Conservation (phyloP, 2,888 invertebrate genomes). For the Ennomos fuscantarius region DNA sequence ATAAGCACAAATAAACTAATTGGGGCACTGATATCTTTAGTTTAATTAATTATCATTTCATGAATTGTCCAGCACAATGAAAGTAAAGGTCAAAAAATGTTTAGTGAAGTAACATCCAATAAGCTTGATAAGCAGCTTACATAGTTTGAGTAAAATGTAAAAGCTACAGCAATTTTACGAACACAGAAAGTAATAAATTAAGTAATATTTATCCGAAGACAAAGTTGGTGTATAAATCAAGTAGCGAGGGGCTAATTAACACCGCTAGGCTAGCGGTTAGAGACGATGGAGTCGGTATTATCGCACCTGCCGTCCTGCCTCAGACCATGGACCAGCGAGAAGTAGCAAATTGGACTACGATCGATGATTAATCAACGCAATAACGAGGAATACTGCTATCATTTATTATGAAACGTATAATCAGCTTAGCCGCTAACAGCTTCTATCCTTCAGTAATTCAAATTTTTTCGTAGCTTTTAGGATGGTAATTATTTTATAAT, state of each 20-base stretch:
- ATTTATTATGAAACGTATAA: slow-evolving; percentile 17
- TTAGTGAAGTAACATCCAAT: no score
- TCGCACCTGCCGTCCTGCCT: slow-evolving; percentile 59
- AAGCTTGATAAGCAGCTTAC: no score
- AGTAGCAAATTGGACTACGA: slow-evolving; percentile 51
- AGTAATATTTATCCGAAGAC: slow-evolving; percentile 56
- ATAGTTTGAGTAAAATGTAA: slow-evolving; percentile 1
- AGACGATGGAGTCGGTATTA: slow-evolving; percentile 54
- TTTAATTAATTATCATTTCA: background rate
- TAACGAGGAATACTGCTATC: slow-evolving; percentile 9
- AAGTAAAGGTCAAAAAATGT: background rate
- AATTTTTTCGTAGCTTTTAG: slow-evolving; percentile 3
- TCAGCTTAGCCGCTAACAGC: slow-evolving; percentile 12
- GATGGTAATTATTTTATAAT: no score
- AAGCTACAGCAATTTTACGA: slow-evolving; percentile 47
- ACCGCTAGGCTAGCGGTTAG: slow-evolving; percentile 41
- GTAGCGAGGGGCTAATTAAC: slow-evolving; percentile 69
- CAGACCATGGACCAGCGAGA: slow-evolving; percentile 38
- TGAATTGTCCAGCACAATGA: background rate
- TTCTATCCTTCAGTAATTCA: slow-evolving; percentile 5
- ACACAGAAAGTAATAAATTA: slow-evolving; percentile 54
- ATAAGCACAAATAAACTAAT: background rate
- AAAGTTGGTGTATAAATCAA: slow-evolving; percentile 72
- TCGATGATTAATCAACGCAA: slow-evolving; percentile 37
- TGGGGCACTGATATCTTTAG: background rate